These are phyloP conservation scores for Cydia splendana DNA, from an alignment of 1,140 invertebrate species.

Conservation along the genomic window DNA sequence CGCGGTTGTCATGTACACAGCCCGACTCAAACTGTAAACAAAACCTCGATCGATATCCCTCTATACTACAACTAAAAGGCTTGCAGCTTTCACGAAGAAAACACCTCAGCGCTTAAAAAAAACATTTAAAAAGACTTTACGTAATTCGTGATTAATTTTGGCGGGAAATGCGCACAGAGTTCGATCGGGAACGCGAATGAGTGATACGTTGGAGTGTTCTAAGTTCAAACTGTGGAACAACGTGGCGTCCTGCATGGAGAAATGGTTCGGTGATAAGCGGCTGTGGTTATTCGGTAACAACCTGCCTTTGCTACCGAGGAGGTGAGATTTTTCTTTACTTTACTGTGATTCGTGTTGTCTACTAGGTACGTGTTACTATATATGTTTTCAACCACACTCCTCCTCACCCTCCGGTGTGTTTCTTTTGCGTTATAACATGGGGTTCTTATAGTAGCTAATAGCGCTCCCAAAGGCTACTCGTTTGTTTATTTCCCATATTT, in stretches of 20 bases:
- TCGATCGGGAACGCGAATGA: slow-evolving; percentile 64
- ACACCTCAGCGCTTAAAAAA: slow-evolving; percentile 45
- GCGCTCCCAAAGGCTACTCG: no score
- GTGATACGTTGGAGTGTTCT: slow-evolving; percentile 50
- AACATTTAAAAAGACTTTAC: slow-evolving; percentile 37
- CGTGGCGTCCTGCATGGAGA: slow-evolving; percentile 87
- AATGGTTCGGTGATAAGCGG: slow-evolving; percentile 92
- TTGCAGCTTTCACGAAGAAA: slow-evolving; percentile 52
- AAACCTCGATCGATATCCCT: slow-evolving; percentile 72
- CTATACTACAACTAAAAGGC: slow-evolving; percentile 60
- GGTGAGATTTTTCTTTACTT: slow-evolving; percentile 76
- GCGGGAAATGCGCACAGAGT: slow-evolving; percentile 58
- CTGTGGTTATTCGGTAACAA: slow-evolving; percentile 93
- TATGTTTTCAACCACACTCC: no score
- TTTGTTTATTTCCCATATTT: no score
- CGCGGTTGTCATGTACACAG: slow-evolving; percentile 78
- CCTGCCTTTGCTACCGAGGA: slow-evolving; percentile 88
- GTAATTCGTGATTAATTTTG: slow-evolving; percentile 48
- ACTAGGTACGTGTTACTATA: no score
- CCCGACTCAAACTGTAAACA: slow-evolving; percentile 74
- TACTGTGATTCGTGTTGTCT: no score
- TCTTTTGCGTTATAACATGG: no score
- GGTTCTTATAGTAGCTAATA: no score
- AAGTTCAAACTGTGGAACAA: slow-evolving; percentile 70
- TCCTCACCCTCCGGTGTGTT: no score